These are phyloP conservation scores for Patella depressa DNA, from an alignment of 2,888 invertebrate genomes.

Conservation along the genomic window DNA sequence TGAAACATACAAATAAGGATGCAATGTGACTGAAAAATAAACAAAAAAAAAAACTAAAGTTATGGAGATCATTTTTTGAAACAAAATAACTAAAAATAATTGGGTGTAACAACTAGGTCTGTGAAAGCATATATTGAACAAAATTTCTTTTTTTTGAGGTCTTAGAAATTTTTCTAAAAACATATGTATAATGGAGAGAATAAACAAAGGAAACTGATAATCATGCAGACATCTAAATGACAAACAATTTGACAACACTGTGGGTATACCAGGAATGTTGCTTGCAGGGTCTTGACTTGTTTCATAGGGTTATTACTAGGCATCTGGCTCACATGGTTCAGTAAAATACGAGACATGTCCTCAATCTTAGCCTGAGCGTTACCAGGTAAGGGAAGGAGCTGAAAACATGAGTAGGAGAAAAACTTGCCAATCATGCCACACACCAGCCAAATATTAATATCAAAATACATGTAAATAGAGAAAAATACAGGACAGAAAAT, in stretches of 20 bases:
- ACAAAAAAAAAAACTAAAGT: background rate
- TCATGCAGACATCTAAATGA: too few species aligned
- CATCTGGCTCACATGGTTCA: conserved; percentile 74
- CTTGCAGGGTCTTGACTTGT: conserved; percentile 55
- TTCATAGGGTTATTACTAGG: conserved; percentile 66
- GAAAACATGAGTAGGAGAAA: conserved; percentile 38
- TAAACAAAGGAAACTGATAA: too few species aligned
- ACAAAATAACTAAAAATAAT: conserved; percentile 4
- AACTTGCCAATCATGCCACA: conserved; percentile 1
- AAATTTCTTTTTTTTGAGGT: background rate
- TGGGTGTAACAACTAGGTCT: background rate
- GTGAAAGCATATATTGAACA: background rate
- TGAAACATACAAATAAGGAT: background rate
- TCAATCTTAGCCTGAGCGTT: conserved; percentile 91
- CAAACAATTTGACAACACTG: conserved; percentile 7
- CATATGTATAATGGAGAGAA: too few species aligned
- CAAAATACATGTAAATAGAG: too few species aligned
- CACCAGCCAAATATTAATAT: background rate
- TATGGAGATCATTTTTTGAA: background rate
- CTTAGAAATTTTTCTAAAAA: too few species aligned
- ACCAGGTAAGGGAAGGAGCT: conserved; percentile 68
- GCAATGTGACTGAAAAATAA: background rate
- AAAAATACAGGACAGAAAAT: too few species aligned
- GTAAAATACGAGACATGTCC: conserved; percentile 96
- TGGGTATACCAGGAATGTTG: conserved; percentile 42